phyloP scores from a whole-genome alignment of 2,113 vertebrate genomes.

The Edolisoma coerulescens region DNA sequence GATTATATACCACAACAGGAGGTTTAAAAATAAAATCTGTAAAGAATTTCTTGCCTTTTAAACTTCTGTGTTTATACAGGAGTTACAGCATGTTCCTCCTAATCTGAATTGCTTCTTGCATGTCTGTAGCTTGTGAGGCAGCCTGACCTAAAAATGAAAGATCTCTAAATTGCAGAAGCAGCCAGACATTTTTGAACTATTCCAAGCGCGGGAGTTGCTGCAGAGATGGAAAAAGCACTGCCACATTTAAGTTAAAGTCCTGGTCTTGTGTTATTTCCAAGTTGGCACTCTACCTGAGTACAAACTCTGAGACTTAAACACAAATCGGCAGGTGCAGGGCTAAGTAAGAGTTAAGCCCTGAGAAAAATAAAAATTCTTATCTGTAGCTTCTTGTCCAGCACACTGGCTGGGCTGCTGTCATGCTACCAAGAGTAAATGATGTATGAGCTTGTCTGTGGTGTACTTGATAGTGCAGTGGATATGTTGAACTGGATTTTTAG shows the following conservation, averaged over 20 bases:
- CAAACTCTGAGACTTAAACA: not conserved
- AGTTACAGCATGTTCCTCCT: not conserved
- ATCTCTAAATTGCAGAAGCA: slow-evolving; percentile 12
- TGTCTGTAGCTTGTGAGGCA: not conserved
- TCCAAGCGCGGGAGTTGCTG: slow-evolving; percentile 11
- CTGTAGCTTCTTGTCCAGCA: not conserved
- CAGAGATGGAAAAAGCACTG: not conserved
- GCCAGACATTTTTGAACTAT: slow-evolving; percentile 35
- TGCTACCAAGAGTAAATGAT: not conserved
- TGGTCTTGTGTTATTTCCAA: not conserved
- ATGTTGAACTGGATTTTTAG: not conserved
- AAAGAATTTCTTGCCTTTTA: not conserved
- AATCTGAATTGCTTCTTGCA: not conserved
- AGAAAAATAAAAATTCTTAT: not conserved
- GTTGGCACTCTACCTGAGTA: not conserved
- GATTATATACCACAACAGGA: not conserved
- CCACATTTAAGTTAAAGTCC: not conserved
- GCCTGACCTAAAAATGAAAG: slow-evolving; percentile 22
- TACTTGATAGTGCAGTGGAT: not conserved
- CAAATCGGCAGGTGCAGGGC: not conserved
- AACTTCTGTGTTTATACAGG: slow-evolving; percentile 13
- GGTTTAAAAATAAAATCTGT: not conserved
- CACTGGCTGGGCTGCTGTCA: not conserved
- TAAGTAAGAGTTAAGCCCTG: not conserved
- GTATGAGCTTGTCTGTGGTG: not conserved